Base-by-base conservation (phyloP, 2,888 invertebrate species). In the Andrena chrysosceles region DNA sequence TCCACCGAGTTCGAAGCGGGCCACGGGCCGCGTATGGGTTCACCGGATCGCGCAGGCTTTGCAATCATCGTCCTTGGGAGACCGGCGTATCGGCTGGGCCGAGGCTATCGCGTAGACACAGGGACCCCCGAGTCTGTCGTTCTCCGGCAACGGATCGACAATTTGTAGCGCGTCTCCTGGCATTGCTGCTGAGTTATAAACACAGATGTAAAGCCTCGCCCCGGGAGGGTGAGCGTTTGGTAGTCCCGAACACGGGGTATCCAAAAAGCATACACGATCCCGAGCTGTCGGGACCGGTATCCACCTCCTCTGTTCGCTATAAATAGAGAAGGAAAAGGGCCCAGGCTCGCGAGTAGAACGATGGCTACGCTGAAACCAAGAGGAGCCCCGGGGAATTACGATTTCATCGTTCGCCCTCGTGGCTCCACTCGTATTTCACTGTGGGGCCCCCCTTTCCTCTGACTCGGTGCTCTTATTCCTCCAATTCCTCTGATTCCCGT, bases 41-140 rank as follows among this genome's bases (percentile, higher is more conserved):
- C 35, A 31, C 33, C 33, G 31, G 69, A 10, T 31, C 23, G 56
- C 91, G 91, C 77, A 88, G 91, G 90, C 52, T 91, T 87, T 82
- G 80, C 89, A 88, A 89, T 89, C 89, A 3, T 62, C 60, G 31
- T 49, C 33, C 7, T 35, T 33, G 33, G 62, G 33, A 7, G 33
- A 1, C 31, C 33, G 5, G 20, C 33, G 20, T 2, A 10, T n/a
- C 60, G 42, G 42, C 42, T 5, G 13, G 16, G 16, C 42, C 42
- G 42, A 16, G 42, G 42, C 42, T 42, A 16, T 42, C 42, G 42
- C 42, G 60, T 33, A 60, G 62, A 62, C 33, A n/a, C 10, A 10
- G 35, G 10, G 33, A 31, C 16, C 23, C 64, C 26, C 73, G 72
- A 26, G 52, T 77, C 62, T 48, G 23, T 31, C 29, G 62, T 63